Evolutionary conservation across 2,113 vertebrate genomes (phyloP).

Genomic region (Gnathonemus echidnorhynchus): DNA sequence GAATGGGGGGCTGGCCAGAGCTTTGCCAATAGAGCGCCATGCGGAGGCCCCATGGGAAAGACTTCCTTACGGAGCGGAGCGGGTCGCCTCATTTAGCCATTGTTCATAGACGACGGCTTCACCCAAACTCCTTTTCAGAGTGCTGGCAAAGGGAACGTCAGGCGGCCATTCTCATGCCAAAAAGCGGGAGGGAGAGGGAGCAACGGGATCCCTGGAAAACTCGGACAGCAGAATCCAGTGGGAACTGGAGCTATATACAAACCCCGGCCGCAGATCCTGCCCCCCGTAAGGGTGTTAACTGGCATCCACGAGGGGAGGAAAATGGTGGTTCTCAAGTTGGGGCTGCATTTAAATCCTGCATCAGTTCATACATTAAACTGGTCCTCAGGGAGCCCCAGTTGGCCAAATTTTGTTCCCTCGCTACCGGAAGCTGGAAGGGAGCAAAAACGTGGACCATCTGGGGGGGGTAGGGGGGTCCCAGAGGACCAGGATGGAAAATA

Average conservation of each 20-base stretch:
- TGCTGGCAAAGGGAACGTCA: slow-evolving; percentile 25
- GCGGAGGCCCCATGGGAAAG: slow-evolving; percentile 20
- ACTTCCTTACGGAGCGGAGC: not conserved
- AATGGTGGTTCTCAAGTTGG: not conserved
- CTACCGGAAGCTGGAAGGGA: not conserved
- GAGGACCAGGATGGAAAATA: no score
- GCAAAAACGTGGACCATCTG: not conserved
- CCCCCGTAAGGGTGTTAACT: not conserved
- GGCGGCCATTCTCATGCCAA: slow-evolving; percentile 32
- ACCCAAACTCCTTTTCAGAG: slow-evolving; percentile 26
- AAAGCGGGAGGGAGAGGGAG: slow-evolving; percentile 16
- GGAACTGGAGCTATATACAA: not conserved
- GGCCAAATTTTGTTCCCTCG: not conserved
- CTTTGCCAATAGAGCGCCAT: slow-evolving; percentile 23
- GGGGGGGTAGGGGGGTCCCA: no score
- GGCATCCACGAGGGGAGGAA: not conserved
- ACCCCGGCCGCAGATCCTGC: not conserved
- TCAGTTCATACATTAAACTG: not conserved
- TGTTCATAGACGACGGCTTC: slow-evolving; percentile 25
- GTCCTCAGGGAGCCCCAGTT: not conserved
- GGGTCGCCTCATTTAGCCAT: slow-evolving; percentile 24
- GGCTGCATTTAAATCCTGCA: not conserved
- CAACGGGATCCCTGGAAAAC: not conserved
- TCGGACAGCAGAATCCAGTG: slow-evolving; percentile 12
- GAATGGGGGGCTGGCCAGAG: slow-evolving; percentile 16